These are phyloP conservation scores for Lepeophtheirus salmonis DNA, from an alignment of 1,140 invertebrate species.

Conservation along the genomic window DNA sequence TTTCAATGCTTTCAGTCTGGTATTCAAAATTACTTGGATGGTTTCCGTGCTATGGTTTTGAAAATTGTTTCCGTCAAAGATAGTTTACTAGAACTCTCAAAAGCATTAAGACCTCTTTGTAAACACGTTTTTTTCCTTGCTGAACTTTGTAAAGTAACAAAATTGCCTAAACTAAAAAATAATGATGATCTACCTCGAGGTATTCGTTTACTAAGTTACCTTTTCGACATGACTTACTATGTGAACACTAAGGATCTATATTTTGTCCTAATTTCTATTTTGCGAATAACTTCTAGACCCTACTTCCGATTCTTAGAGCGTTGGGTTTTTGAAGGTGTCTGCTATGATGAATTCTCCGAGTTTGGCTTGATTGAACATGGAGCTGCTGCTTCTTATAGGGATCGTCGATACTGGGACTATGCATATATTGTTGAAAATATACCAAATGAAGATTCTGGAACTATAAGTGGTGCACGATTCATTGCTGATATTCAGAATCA, in stretches of 20 bases:
- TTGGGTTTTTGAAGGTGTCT: slow-evolving; percentile 4
- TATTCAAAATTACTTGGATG: neutral
- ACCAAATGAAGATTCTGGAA: neutral
- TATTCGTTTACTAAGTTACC: neutral
- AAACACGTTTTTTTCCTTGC: neutral
- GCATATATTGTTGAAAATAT: neutral
- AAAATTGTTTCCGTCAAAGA: neutral
- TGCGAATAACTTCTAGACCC: neutral
- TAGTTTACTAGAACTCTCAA: neutral
- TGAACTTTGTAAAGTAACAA: neutral
- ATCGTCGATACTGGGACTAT: neutral
- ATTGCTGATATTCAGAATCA: slow-evolving; percentile 8
- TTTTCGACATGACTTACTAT: neutral
- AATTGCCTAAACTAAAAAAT: neutral
- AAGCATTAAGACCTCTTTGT: neutral
- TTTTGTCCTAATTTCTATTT: neutral
- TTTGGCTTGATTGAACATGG: neutral
- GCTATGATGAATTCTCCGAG: slow-evolving; percentile 7
- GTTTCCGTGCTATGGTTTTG: neutral
- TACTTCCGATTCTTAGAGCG: slow-evolving; percentile 5
- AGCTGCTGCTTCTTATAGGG: neutral
- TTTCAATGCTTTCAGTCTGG: neutral
- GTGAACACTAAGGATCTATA: neutral
- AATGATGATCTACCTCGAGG: neutral
- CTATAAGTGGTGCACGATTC: neutral